phyloP scores from a whole-genome alignment of 2,797 vertebrate genomes.

The Tapirus indicus region DNA sequence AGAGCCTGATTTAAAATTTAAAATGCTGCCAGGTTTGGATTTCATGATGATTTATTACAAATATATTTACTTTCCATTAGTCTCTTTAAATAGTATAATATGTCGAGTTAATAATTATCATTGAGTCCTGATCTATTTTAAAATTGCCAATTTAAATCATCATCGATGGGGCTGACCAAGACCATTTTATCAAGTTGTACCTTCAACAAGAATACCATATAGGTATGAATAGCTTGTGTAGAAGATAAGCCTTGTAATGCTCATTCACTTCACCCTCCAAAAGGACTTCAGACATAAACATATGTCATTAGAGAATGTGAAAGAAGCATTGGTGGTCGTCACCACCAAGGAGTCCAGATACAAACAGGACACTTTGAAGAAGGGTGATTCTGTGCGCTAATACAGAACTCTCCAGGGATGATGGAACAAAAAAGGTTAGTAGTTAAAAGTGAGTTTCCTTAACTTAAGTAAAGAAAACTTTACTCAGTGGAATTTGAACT shows the following conservation, averaged over 20 bases:
- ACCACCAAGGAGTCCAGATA: not conserved
- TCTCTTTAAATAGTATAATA: not conserved
- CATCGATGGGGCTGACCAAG: not conserved
- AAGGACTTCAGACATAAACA: not conserved
- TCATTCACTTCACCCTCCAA: not conserved
- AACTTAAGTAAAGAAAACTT: not conserved
- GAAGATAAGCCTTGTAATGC: not conserved
- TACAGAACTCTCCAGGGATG: not conserved
- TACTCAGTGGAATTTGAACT: not conserved
- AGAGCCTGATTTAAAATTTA: not conserved
- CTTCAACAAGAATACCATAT: not conserved
- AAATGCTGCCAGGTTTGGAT: not conserved
- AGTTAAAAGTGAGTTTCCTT: constrained; percentile 21
- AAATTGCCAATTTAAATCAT: not conserved
- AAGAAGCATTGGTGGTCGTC: not conserved
- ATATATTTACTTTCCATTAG: not conserved
- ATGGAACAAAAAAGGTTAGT: not conserved
- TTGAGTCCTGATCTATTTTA: not conserved
- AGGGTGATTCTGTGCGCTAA: not conserved
- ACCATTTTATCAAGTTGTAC: not conserved
- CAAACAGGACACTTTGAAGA: not conserved
- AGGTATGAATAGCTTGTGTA: not conserved
- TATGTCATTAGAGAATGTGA: not conserved
- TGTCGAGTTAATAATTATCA: not conserved
- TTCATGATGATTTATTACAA: not conserved